Evolutionary conservation across 2,888 invertebrate genomes (phyloP).

Genomic region (Aphodius granarius): DNA sequence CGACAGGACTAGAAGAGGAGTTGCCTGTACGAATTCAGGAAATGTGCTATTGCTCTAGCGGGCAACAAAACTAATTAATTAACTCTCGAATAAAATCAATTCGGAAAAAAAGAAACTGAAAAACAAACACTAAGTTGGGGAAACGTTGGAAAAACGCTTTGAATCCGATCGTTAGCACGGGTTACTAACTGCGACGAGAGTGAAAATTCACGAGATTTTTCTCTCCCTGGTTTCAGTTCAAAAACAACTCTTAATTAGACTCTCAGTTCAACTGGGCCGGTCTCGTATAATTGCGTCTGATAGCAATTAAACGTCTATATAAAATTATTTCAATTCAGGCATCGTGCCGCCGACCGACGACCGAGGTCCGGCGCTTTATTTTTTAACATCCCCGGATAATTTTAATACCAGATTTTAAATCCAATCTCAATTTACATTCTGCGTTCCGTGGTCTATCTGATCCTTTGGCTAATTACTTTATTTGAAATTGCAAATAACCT

Average conservation of each 20-base stretch:
- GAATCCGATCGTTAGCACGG: background rate
- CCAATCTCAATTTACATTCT: background rate
- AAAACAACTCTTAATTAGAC: conserved; percentile 44
- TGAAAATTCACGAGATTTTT: conserved; percentile 9
- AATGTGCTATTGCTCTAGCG: background rate
- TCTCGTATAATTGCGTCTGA: conserved; percentile 42
- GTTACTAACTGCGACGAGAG: background rate
- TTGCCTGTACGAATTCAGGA: background rate
- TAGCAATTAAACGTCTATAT: conserved; percentile 49
- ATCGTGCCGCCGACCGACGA: background rate
- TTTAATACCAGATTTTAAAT: no score
- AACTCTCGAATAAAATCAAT: conserved; percentile 5
- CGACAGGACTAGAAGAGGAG: background rate
- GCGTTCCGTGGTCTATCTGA: background rate
- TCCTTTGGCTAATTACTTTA: background rate
- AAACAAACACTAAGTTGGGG: background rate
- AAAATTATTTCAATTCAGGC: conserved; percentile 50
- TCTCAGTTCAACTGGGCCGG: conserved; percentile 34
- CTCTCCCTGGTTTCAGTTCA: conserved; percentile 24
- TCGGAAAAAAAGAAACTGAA: background rate
- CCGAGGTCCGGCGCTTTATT: background rate
- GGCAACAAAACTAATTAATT: conserved; percentile 12
- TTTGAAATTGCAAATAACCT: background rate
- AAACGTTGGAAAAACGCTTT: background rate
- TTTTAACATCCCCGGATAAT: background rate